Percentiles rank a stretch among this genome's conserved stretches.
phyloP scores from a whole-genome alignment of 1,140 invertebrate species.

The Tetranychus cinnabarinus region DNA sequence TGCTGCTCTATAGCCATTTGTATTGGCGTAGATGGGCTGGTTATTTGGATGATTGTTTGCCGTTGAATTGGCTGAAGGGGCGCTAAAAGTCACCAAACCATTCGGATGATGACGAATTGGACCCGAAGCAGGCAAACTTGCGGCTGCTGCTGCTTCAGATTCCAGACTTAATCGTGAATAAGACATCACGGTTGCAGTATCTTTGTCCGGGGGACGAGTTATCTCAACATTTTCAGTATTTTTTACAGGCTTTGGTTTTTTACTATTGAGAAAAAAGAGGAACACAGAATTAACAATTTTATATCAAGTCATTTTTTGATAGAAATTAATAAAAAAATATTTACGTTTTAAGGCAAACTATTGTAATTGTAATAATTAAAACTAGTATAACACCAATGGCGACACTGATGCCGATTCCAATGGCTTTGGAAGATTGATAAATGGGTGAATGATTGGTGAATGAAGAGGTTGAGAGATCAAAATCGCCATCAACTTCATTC shows the following conservation, averaged over 20 bases:
- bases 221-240: constrained; percentile 61
- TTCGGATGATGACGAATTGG: constrained; percentile 12
- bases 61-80: constrained; percentile 1
- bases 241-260: constrained; percentile 56
- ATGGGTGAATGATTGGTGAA: constrained; percentile 2
- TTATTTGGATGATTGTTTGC: background rate
- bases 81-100: constrained; percentile 15
- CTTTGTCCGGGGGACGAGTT: constrained; percentile 5
- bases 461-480: background rate
- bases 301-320: background rate
- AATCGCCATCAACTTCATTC: background rate
- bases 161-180: constrained; percentile 10
- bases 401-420: constrained; percentile 22
- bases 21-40: constrained; percentile 8
- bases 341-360: constrained; percentile 22
- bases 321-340: constrained; percentile 1
- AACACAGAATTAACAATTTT: background rate
- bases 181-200: constrained; percentile 9
- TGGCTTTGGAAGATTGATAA: constrained; percentile 15
- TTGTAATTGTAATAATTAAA: constrained; percentile 17
- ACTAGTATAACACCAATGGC: constrained; percentile 17
- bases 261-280: constrained; percentile 22
- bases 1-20: background rate
- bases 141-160: constrained; percentile 4
- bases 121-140: background rate